These are phyloP conservation scores for Anoplophora glabripennis DNA, from an alignment of 1,140 invertebrate genomes.

Conservation along the genomic window DNA sequence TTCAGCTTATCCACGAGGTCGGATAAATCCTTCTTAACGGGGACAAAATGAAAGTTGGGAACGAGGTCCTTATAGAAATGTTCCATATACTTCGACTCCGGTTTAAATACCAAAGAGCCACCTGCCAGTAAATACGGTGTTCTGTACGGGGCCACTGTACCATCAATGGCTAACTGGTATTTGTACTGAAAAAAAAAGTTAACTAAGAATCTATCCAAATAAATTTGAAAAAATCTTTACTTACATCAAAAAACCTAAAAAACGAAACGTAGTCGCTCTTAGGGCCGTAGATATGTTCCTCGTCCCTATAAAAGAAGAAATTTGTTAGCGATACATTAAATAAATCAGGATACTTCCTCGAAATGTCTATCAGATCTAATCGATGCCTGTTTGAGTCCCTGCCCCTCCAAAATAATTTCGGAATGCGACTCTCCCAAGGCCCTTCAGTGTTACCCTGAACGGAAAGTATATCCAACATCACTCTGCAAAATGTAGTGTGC, in stretches of 20 bases:
- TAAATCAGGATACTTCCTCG: conserved; percentile 71
- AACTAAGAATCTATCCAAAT: conserved; percentile 14
- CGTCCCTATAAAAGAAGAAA: conserved; percentile 92
- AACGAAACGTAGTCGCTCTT: conserved; percentile 82
- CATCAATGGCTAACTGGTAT: conserved; percentile 93
- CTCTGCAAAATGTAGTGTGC: conserved; percentile 56
- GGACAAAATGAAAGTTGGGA: conserved; percentile 80
- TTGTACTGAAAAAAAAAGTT: conserved; percentile 73
- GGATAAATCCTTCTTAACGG: conserved; percentile 75
- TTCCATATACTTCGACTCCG: conserved; percentile 91
- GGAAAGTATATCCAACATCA: conserved; percentile 85
- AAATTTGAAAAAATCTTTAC: conserved; percentile 32
- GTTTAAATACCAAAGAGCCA: conserved; percentile 85
- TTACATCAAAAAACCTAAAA: conserved; percentile 94
- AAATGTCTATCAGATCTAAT: conserved; percentile 79
- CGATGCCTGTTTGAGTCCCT: conserved; percentile 83
- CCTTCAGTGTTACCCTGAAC: conserved; percentile 76
- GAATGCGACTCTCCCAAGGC: conserved; percentile 71
- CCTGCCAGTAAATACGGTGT: conserved; percentile 89
- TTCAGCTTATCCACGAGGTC: conserved; percentile 76
- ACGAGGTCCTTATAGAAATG: conserved; percentile 82
- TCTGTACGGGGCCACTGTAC: conserved; percentile 93
- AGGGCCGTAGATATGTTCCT: conserved; percentile 83
- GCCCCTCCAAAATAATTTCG: conserved; percentile 87
- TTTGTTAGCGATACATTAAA: conserved; percentile 93